phyloP scores from a whole-genome alignment of 1,140 invertebrate genomes.

The Laodelphax striatellus region DNA sequence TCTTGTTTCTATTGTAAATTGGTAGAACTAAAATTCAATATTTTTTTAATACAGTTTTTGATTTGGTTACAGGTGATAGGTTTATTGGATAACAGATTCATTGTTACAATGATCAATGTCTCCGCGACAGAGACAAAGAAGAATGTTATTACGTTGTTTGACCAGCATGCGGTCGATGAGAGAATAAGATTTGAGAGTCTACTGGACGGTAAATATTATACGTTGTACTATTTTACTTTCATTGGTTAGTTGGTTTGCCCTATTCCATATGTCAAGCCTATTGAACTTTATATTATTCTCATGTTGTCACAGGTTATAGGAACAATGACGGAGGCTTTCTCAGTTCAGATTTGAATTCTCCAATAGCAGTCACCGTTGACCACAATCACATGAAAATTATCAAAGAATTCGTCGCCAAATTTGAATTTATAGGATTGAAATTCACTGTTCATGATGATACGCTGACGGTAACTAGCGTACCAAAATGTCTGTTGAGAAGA shows the following conservation, averaged over 20 bases:
- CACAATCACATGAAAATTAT: slow-evolving; percentile 3
- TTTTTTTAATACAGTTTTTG: too few relatives aligned
- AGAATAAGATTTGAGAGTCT: slow-evolving; percentile 49
- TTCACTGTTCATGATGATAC: slow-evolving; percentile 19
- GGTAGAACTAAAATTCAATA: too few relatives aligned
- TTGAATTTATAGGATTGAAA: slow-evolving; percentile 19
- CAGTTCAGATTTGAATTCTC: neutral
- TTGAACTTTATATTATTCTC: neutral
- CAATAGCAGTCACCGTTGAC: slow-evolving; percentile 4
- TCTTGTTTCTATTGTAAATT: too few relatives aligned
- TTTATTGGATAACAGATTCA: slow-evolving; percentile 58
- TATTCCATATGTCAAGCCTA: too few relatives aligned
- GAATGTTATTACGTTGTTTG: slow-evolving; percentile 43
- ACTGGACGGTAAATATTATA: slow-evolving; percentile 29
- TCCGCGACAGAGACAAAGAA: slow-evolving; percentile 24
- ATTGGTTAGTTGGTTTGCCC: too few relatives aligned
- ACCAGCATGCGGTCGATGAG: slow-evolving; percentile 68
- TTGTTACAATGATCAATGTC: slow-evolving; percentile 34
- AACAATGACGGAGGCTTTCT: neutral
- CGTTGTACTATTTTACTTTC: too few relatives aligned
- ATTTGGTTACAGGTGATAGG: slow-evolving; percentile 38
- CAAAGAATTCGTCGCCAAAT: slow-evolving; percentile 7
- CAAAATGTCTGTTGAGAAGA: slow-evolving; percentile 25
- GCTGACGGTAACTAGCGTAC: slow-evolving; percentile 20
- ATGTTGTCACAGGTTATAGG: neutral